Percentiles rank a stretch among this genome's conserved stretches.
Evolutionary conservation across 2,888 invertebrate genomes (phyloP).

Genomic region (Aleiodes alternator): DNA sequence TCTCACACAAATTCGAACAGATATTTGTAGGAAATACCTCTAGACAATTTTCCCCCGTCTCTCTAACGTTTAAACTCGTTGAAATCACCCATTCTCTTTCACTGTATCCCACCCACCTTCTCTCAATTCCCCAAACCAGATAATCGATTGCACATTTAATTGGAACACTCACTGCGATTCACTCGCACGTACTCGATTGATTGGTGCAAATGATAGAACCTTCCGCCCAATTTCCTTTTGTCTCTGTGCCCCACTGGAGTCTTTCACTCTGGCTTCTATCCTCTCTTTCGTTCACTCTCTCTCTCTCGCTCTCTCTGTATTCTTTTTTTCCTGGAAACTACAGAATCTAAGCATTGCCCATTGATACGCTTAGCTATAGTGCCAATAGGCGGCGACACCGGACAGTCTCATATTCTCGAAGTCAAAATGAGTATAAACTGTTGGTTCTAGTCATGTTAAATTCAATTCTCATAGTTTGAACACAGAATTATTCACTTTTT

Average conservation of each 20-base stretch:
- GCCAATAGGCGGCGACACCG: conserved; percentile 32
- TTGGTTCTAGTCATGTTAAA: too few species aligned
- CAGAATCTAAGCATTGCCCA: conserved; percentile 9
- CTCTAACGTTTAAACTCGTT: neutral
- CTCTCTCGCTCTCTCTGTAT: neutral
- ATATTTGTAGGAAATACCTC: too few species aligned
- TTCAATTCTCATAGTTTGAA: too few species aligned
- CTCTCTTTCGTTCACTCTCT: neutral
- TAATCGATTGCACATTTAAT: conserved; percentile 48
- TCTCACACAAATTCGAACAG: too few species aligned
- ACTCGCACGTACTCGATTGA: conserved; percentile 48
- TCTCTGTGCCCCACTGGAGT: conserved; percentile 25
- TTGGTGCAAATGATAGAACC: conserved; percentile 50
- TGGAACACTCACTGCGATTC: conserved; percentile 43
- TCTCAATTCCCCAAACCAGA: conserved; percentile 15
- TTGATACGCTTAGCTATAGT: neutral
- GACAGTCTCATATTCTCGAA: neutral
- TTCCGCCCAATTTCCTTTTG: conserved; percentile 50
- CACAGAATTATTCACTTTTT: too few species aligned
- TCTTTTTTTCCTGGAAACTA: neutral
- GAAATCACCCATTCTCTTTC: conserved; percentile 18
- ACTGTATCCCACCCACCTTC: neutral
- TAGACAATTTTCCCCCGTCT: too few species aligned
- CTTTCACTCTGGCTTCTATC: neutral
- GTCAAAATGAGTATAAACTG: too few species aligned